phyloP scores from a whole-genome alignment of 2,797 vertebrate genomes.

The Acanthopagrus latus region DNA sequence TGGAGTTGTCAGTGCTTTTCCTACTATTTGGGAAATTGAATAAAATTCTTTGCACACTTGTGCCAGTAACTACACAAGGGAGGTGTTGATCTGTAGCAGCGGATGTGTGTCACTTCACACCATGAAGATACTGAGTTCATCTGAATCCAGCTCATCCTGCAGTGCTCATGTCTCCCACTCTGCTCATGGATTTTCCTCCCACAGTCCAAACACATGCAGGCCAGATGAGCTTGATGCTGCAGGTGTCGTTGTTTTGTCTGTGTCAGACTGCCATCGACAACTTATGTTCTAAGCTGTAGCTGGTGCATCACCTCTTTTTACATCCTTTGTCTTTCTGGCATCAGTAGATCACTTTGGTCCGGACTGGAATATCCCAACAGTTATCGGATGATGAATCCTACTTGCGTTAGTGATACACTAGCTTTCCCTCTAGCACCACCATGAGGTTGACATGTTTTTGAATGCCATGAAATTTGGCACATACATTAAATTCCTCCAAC shows the following conservation, averaged over 20 bases:
- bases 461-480: neutral
- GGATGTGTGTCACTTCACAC: neutral
- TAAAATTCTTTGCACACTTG: neutral
- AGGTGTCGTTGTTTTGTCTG: conserved; percentile 28
- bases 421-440: neutral
- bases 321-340: neutral
- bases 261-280: neutral
- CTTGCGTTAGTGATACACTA: neutral
- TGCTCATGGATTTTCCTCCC: conserved; percentile 14
- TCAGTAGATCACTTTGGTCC: neutral
- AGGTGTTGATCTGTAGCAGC: neutral
- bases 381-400: neutral
- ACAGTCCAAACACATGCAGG: neutral
- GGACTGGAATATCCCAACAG: neutral
- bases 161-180: neutral
- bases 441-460: neutral
- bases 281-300: neutral
- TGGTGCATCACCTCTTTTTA: neutral
- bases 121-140: neutral
- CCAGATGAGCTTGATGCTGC: conserved; percentile 27
- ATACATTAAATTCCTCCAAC: neutral
- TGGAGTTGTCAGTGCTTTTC: conserved; percentile 19
- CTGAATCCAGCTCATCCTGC: no score
- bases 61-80: neutral
- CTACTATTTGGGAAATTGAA: neutral